Conservation (phyloP, 2,888 invertebrate genomes). For the Drosophila meridionalis region DNA sequence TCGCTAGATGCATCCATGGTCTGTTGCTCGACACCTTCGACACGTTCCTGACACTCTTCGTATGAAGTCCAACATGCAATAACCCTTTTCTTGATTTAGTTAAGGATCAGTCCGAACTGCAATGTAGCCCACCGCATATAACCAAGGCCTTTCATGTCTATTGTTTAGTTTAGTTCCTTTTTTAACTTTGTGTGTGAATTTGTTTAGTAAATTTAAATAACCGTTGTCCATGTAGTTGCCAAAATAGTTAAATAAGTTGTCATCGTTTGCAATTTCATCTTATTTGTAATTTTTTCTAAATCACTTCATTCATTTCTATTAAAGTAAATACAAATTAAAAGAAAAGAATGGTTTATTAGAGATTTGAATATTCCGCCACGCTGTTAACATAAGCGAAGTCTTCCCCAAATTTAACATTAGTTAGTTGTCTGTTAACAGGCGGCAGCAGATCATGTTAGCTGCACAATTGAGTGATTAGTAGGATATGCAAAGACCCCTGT, state of each 20-base stretch:
- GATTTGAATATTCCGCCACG: background rate
- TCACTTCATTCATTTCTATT: slow-evolving; percentile 14
- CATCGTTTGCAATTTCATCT: slow-evolving; percentile 43
- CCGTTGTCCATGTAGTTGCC: slow-evolving; percentile 37
- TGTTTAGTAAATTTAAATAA: slow-evolving; percentile 42
- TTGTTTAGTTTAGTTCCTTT: slow-evolving; percentile 33
- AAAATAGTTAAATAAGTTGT: slow-evolving; percentile 47
- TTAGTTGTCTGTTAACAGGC: background rate
- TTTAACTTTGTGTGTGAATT: slow-evolving; percentile 8
- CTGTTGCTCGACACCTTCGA: slow-evolving; percentile 77
- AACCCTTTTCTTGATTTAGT: slow-evolving; percentile 25
- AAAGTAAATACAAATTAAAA: slow-evolving; percentile 21
- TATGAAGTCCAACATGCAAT: slow-evolving; percentile 38
- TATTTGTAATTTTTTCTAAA: slow-evolving; percentile 28
- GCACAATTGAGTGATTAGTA: background rate
- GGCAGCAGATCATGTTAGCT: slow-evolving; percentile 16
- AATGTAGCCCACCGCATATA: slow-evolving; percentile 52
- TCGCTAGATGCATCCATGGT: slow-evolving; percentile 68
- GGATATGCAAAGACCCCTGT: too few relatives aligned
- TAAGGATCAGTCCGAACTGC: slow-evolving; percentile 24
- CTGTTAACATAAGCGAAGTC: background rate
- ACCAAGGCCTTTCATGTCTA: slow-evolving; percentile 32
- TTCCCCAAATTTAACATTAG: background rate
- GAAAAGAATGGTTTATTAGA: background rate
- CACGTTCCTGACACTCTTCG: slow-evolving; percentile 51